These are phyloP conservation scores for Diarsia rubi DNA, from an alignment of 2,888 invertebrate species.

Conservation along the genomic window DNA sequence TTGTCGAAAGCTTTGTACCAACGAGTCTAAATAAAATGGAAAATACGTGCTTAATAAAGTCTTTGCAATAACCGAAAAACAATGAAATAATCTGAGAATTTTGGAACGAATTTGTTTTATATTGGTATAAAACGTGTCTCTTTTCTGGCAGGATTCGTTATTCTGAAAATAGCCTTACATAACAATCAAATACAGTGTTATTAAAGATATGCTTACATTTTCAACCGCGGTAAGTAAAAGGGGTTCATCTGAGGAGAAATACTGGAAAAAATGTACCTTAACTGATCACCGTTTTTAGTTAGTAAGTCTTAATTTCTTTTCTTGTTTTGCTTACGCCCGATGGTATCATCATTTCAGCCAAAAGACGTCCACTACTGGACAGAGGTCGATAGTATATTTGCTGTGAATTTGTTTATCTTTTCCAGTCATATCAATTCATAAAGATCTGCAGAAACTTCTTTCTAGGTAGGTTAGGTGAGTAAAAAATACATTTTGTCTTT, in stretches of 20 bases:
- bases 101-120: background rate
- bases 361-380: too few relatives aligned
- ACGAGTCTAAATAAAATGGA: slow-evolving; percentile 7
- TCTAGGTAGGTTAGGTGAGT: too few relatives aligned
- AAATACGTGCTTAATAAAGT: slow-evolving; percentile 2
- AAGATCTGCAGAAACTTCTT: too few relatives aligned
- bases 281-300: background rate
- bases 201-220: background rate
- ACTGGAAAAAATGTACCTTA: background rate
- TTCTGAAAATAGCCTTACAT: too few relatives aligned
- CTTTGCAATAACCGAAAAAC: background rate
- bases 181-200: too few relatives aligned
- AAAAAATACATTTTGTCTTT: too few relatives aligned
- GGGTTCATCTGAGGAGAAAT: background rate
- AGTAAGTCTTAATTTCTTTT: background rate
- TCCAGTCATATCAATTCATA: too few relatives aligned
- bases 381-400: too few relatives aligned
- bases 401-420: too few relatives aligned
- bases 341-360: too few relatives aligned
- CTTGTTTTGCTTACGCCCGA: too few relatives aligned
- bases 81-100: background rate
- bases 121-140: background rate
- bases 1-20: slow-evolving; percentile 24
- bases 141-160: background rate
- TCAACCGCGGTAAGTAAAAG: background rate